These are phyloP conservation scores for Eilema griseolum DNA, from an alignment of 2,888 invertebrate species.

Conservation along the genomic window DNA sequence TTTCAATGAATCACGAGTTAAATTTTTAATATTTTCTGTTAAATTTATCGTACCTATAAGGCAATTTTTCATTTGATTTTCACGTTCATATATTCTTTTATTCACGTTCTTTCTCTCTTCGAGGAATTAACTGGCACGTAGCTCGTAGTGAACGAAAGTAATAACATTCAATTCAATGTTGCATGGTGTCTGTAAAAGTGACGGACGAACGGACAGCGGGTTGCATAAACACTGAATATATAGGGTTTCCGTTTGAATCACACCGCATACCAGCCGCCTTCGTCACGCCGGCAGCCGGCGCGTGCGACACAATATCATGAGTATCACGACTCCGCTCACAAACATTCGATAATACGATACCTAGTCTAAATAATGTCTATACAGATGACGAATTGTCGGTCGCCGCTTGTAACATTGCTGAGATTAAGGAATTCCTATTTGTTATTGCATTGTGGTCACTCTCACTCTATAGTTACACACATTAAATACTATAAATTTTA, in stretches of 20 bases:
- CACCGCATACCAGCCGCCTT: slow-evolving; percentile 83
- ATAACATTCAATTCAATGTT: slow-evolving; percentile 64
- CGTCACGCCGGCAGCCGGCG: slow-evolving; percentile 78
- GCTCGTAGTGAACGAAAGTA: slow-evolving; percentile 54
- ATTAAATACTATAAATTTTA: slow-evolving; percentile 59
- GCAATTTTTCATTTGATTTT: slow-evolving; percentile 19
- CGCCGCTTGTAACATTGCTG: slow-evolving; percentile 53
- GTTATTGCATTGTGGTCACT: slow-evolving; percentile 70
- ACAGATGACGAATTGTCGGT: slow-evolving; percentile 67
- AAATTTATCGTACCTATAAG: slow-evolving; percentile 14
- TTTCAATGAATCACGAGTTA: slow-evolving; percentile 29
- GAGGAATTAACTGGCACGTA: slow-evolving; percentile 47
- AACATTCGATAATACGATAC: slow-evolving; percentile 68
- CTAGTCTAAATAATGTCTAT: slow-evolving; percentile 68
- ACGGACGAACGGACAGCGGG: slow-evolving; percentile 74
- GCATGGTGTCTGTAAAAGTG: slow-evolving; percentile 71
- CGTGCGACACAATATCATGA: slow-evolving; percentile 78
- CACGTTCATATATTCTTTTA: slow-evolving; percentile 13
- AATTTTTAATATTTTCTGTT: slow-evolving; percentile 25
- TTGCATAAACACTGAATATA: slow-evolving; percentile 84
- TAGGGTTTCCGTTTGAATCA: slow-evolving; percentile 86
- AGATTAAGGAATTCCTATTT: slow-evolving; percentile 69
- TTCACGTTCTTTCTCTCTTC: not conserved
- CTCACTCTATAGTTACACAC: slow-evolving; percentile 56
- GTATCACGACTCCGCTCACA: slow-evolving; percentile 71